Evolutionary conservation across 2,888 invertebrate species (phyloP), one percentile per base, ranked within the genome.

Genomic region (Metellina segmentata): DNA sequence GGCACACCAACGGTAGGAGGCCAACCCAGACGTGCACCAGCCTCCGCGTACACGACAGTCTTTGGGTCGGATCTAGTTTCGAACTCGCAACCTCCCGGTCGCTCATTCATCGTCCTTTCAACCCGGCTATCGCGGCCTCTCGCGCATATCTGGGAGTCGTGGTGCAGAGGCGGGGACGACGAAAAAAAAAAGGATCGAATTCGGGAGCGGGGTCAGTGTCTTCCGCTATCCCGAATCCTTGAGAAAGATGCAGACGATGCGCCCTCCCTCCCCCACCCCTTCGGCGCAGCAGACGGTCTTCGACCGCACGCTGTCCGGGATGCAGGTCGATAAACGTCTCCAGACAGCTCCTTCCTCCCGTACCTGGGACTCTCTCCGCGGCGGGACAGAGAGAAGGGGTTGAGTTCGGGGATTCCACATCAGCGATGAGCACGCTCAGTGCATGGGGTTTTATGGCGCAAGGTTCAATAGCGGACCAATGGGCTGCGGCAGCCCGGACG

Each of bases 261-360:
- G 20, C 48, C 34, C 75, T 48, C 75, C 48, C 48, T 20, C 48
- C 34, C 75, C 16, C 75, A 16, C 48, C 19, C 48, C 48, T 7
- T n/a, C 75, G 16, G 34, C 51, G 16, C 75, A 11, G 72, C 83
- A 83, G 83, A 83, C 83, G 83, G 72, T 83, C 83, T 83, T 83
- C 83, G 83, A 83, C 72, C 72, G 83, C 49, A 16, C 16, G 71
- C 83, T 61, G 79, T 79, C 79, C 79, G 79, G 83, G 72, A 83
- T 20, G 71, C 83, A 20, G 83, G 83, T 83, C 83, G 83, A 83
- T 83, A 83, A 72, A 79, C 79, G 79, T 61, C 79, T 61, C 79
- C 79, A 79, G 79, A 79, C 79, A 61, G 61, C 34, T 19, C 51
- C 20, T 61, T 20, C 20, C 79, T 61, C 2, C 20, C 79, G 61